Percentiles rank a stretch among this genome's conserved stretches.
These are phyloP conservation scores for Knipowitschia caucasica DNA, from an alignment of 2,797 vertebrate species.

Conservation along the genomic window DNA sequence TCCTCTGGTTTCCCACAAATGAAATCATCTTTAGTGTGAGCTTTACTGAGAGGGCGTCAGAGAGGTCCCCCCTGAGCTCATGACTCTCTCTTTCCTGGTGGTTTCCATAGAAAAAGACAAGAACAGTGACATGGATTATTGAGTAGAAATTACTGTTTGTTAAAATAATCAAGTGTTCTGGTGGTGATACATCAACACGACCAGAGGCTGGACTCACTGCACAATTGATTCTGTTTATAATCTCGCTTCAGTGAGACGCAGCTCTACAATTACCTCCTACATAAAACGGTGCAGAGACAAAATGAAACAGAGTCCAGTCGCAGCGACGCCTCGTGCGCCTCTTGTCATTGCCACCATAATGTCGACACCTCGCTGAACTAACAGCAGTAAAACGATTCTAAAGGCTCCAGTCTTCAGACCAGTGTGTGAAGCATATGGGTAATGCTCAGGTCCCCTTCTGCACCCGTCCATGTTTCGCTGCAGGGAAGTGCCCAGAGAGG, in stretches of 20 bases:
- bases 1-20: too few species aligned
- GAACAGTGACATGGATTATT: too few species aligned
- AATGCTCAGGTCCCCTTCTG: conserved; percentile 11
- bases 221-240: conserved; percentile 1
- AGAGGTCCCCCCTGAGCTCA: too few species aligned
- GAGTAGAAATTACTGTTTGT: too few species aligned
- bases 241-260: neutral
- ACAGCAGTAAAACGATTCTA: conserved; percentile 18
- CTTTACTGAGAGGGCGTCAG: too few species aligned
- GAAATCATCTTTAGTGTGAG: too few species aligned
- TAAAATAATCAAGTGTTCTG: too few species aligned
- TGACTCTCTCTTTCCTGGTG: too few species aligned
- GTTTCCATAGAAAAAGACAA: too few species aligned
- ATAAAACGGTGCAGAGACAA: conserved; percentile 13
- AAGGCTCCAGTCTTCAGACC: conserved; percentile 21
- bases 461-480: conserved; percentile 24
- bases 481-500: conserved; percentile 34
- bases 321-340: conserved; percentile 13
- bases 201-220: neutral
- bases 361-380: conserved; percentile 20
- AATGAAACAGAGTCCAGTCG: conserved; percentile 4
- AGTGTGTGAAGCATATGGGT: conserved; percentile 10
- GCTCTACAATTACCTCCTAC: conserved; percentile 4
- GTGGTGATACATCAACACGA: too few species aligned
- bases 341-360: conserved; percentile 20